Conservation (phyloP, 2,113 vertebrate genomes). For the Willisornis vidua region DNA sequence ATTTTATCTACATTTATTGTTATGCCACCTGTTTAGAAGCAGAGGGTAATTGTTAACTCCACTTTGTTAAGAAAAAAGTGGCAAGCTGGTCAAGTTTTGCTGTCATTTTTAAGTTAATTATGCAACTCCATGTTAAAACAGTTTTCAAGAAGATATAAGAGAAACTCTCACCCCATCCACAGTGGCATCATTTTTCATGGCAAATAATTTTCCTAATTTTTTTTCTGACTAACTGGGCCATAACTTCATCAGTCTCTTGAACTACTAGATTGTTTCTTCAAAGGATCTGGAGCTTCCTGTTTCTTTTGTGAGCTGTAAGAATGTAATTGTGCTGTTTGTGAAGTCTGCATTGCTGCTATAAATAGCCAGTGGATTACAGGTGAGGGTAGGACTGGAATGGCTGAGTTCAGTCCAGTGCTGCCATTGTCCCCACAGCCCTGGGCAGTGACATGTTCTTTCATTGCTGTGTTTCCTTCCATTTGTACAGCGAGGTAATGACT, state of each 20-base stretch:
- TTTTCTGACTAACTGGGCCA: neutral
- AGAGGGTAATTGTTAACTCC: neutral
- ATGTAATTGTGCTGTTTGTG: neutral
- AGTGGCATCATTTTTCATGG: neutral
- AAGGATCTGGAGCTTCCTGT: neutral
- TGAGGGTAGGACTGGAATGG: neutral
- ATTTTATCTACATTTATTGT: neutral
- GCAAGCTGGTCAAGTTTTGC: neutral
- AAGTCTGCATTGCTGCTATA: neutral
- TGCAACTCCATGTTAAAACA: neutral
- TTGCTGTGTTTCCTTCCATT: neutral
- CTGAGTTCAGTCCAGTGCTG: neutral
- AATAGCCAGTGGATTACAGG: slow-evolving; percentile 16
- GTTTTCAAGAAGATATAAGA: neutral
- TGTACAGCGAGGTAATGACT: neutral
- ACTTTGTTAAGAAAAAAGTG: neutral
- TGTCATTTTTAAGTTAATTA: neutral
- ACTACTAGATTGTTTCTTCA: neutral
- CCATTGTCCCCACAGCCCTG: neutral
- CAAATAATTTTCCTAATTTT: neutral
- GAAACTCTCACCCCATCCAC: neutral
- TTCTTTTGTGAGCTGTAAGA: neutral
- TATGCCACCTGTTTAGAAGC: neutral
- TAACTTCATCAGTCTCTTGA: neutral
- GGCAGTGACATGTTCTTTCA: neutral